A percentile compares a stretch with the other conserved stretches of the same genome.
These are phyloP conservation scores for Labeo calbasu DNA, from an alignment of 2,797 vertebrate genomes.

Conservation along the genomic window DNA sequence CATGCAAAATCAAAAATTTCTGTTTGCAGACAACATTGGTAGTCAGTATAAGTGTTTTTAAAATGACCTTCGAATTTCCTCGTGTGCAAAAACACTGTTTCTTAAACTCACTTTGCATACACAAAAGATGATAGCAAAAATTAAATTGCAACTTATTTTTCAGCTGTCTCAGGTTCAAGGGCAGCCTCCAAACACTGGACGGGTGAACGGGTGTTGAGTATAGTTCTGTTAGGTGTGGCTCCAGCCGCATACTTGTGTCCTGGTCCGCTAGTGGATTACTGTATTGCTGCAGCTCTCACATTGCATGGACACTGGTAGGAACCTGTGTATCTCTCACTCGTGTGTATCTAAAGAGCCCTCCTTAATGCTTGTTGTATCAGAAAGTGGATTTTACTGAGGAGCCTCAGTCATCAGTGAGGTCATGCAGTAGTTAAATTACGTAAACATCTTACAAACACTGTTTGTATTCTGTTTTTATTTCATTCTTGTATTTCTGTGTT, in stretches of 20 bases:
- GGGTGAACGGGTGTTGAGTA: conserved; percentile 85
- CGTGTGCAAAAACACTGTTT: neutral
- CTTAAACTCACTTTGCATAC: neutral
- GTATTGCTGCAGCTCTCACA: conserved; percentile 88
- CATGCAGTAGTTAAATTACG: neutral
- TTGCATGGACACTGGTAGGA: conserved; percentile 94
- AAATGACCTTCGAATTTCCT: neutral
- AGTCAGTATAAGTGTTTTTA: neutral
- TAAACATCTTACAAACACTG: neutral
- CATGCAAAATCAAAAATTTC: neutral
- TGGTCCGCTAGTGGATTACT: conserved; percentile 86
- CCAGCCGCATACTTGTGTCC: conserved; percentile 88
- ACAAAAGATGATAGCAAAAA: neutral
- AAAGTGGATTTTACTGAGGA: neutral
- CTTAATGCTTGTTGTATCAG: neutral
- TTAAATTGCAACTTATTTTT: neutral
- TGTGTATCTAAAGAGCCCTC: neutral
- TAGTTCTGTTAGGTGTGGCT: conserved; percentile 85
- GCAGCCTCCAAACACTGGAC: conserved; percentile 83
- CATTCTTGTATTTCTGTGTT: neutral
- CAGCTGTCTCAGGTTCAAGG: neutral
- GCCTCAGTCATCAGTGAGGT: neutral
- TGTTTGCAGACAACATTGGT: neutral
- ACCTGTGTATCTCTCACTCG: neutral
- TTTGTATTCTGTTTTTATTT: neutral